phyloP scores from a whole-genome alignment of 2,797 vertebrate species.

The Poecilia picta region DNA sequence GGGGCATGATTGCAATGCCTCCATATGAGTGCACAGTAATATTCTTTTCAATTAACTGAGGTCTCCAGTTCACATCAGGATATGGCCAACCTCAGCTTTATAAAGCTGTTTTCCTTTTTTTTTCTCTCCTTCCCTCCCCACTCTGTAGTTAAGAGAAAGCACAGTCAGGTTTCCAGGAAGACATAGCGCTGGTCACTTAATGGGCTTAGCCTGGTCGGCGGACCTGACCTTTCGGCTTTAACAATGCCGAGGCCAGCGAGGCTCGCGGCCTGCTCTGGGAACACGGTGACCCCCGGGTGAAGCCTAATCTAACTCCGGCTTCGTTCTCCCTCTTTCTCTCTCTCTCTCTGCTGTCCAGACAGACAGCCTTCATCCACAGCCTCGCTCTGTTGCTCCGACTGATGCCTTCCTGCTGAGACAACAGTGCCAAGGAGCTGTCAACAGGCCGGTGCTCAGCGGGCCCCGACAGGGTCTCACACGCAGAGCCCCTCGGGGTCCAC shows the following conservation, averaged over 20 bases:
- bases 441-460: slow-evolving; percentile 85
- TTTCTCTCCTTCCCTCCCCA: slow-evolving; percentile 15
- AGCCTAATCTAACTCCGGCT: slow-evolving; percentile 94
- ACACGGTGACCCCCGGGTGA: slow-evolving; percentile 90
- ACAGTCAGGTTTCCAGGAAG: slow-evolving; percentile 76
- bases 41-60: slow-evolving; percentile 70
- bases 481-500: slow-evolving; percentile 56
- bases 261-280: slow-evolving; percentile 88
- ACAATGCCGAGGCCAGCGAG: slow-evolving; percentile 84
- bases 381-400: slow-evolving; percentile 91
- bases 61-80: slow-evolving; percentile 68
- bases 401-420: slow-evolving; percentile 97
- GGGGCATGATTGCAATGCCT: slow-evolving; percentile 53
- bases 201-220: slow-evolving; percentile 89
- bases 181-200: slow-evolving; percentile 67
- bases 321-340: slow-evolving; percentile 69
- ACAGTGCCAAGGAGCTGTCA: slow-evolving; percentile 94
- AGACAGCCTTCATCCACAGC: slow-evolving; percentile 82
- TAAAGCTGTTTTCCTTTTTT: slow-evolving; percentile 47
- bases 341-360: slow-evolving; percentile 75
- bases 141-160: slow-evolving; percentile 73
- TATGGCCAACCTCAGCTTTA: slow-evolving; percentile 73
- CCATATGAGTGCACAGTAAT: slow-evolving; percentile 56
- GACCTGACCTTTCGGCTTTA: slow-evolving; percentile 93
- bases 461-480: slow-evolving; percentile 71